These are phyloP conservation scores for Serrognathus titanus DNA, from an alignment of 2,888 invertebrate genomes.

Conservation along the genomic window DNA sequence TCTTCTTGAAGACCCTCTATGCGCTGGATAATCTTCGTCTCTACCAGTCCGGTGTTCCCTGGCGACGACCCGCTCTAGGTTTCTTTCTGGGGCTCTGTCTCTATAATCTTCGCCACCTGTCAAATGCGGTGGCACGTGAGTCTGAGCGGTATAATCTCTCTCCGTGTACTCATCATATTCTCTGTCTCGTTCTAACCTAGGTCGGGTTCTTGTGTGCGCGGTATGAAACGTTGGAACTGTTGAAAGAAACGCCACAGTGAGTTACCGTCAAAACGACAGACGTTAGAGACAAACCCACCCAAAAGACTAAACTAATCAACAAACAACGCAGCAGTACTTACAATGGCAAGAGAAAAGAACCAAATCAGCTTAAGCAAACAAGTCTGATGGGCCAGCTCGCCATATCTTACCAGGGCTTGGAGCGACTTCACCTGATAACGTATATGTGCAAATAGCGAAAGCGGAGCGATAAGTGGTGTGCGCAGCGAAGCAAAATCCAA, in stretches of 20 bases:
- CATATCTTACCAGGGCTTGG: conserved; percentile 47
- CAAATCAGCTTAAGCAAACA: conserved; percentile 42
- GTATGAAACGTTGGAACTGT: conserved; percentile 50
- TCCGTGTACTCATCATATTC: conserved; percentile 56
- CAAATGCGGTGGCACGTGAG: conserved; percentile 37
- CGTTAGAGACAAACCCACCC: background rate
- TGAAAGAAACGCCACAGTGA: background rate
- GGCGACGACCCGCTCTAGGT: conserved; percentile 36
- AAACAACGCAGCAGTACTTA: conserved; percentile 2
- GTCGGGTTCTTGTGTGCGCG: conserved; percentile 49
- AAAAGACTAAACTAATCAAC: conserved; percentile 2
- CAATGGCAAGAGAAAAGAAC: background rate
- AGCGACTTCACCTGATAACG: conserved; percentile 36
- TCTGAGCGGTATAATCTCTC: conserved; percentile 36
- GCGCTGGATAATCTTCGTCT: conserved; percentile 48
- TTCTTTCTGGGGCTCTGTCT: conserved; percentile 34
- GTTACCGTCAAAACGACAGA: background rate
- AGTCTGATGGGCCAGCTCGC: conserved; percentile 47
- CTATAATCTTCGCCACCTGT: conserved; percentile 46
- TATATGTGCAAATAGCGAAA: conserved; percentile 32
- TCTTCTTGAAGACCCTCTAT: conserved; percentile 63
- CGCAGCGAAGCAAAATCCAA: conserved; percentile 39
- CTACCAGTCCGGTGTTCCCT: conserved; percentile 40
- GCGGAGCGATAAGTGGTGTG: conserved; percentile 36
- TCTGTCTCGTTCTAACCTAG: conserved; percentile 51